Base-by-base conservation (phyloP, 2,113 vertebrate genomes). In the Eulacestoma nigropectus region DNA sequence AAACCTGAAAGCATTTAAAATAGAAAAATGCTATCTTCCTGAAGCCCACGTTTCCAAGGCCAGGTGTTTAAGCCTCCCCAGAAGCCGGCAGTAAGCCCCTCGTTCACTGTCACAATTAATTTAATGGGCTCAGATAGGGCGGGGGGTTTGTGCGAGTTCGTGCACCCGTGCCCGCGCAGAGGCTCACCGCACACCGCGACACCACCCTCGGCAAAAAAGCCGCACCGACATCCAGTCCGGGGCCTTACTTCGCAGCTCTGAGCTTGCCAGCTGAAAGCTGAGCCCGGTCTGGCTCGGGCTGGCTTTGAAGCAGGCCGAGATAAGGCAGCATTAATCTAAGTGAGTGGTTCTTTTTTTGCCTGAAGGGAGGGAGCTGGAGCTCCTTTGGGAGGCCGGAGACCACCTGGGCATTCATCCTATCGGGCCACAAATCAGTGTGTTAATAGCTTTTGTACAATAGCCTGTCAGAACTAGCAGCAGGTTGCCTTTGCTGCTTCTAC, bases 191-290 rank as follows among this genome's bases (percentile, higher is more conserved):
- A 93, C 96, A 91, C 90, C 0, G 1, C 39, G 79, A 56, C 59
- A 47, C 26, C 80, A 56, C 59, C 41, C 16, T 50, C 1, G 0
- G 57, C 41, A 91, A 84, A 89, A 91, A 82, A 88, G 89, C 93
- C 53, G 90, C 68, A 90, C 91, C 92, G 93, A 89, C 92, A 86
- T 81, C 91, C 86, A 89, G 5, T 47, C 60, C 77, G 47, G 96
- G 81, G 95, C 55, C 59, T 96, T 59, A 87, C 84, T 42, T 90
- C 86, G 85, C 76, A 89, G 49, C 89, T 94, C 81, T 35, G 93
- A 70, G 89, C 93, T 95, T 89, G 95, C 81, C 94, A 84, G 87
- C 91, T 93, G 95, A 97, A 97, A 97, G 96, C 93, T 75, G 94
- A 97, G 87, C 92, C 74, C 22, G 23, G 32, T 78, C 74, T 85